Percentiles rank a stretch among this genome's conserved stretches.
phyloP scores from a whole-genome alignment of 2,113 vertebrate species.

The Ondatra zibethicus region DNA sequence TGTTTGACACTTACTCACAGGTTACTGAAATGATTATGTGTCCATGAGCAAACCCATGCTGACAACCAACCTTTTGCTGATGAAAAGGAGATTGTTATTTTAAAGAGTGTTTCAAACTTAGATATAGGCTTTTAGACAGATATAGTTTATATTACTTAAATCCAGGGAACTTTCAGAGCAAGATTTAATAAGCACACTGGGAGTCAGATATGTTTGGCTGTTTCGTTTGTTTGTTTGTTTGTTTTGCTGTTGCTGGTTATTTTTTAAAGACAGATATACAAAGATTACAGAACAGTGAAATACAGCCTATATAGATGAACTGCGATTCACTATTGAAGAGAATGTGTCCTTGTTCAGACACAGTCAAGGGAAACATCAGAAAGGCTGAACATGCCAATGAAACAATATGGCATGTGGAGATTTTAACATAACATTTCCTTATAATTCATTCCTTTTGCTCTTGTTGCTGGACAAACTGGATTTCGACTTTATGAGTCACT shows the following conservation, averaged over 20 bases:
- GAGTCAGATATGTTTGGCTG: neutral
- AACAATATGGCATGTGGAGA: neutral
- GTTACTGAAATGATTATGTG: slow-evolving; percentile 71
- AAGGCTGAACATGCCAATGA: neutral
- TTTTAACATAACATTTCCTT: neutral
- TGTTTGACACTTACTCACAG: slow-evolving; percentile 70
- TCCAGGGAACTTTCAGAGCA: slow-evolving; percentile 66
- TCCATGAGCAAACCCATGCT: slow-evolving; percentile 63
- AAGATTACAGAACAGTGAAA: slow-evolving; percentile 14
- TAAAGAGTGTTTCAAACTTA: slow-evolving; percentile 67
- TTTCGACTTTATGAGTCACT: neutral
- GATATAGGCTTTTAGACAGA: slow-evolving; percentile 78
- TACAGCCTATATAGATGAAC: neutral
- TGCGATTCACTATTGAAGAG: neutral
- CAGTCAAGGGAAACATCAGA: neutral
- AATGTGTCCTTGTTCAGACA: neutral
- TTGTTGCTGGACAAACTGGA: neutral
- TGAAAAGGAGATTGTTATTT: slow-evolving; percentile 52
- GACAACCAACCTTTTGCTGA: slow-evolving; percentile 52
- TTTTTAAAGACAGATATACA: neutral
- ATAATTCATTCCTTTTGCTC: neutral
- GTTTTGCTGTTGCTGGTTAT: neutral
- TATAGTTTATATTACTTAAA: slow-evolving; percentile 79
- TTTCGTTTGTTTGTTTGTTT: slow-evolving; percentile 8
- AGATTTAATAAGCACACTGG: slow-evolving; percentile 62